Evolutionary conservation across 2,797 vertebrate species (phyloP).

Genomic region (Merluccius polli): DNA sequence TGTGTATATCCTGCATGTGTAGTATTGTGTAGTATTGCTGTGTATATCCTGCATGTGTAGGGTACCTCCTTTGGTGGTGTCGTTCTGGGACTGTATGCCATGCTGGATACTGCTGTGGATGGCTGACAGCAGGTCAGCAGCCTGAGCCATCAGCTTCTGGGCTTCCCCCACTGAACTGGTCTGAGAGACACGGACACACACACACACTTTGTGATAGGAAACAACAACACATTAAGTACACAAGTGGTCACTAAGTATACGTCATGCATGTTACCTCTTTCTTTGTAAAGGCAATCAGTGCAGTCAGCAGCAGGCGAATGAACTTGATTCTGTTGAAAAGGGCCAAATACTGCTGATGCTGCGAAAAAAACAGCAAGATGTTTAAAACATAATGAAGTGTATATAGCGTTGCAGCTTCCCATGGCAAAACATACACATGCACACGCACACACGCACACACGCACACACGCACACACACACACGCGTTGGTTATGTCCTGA

Average conservation of each 20-base stretch:
- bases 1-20: background rate
- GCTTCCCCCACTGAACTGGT: conserved; percentile 93
- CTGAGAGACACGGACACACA: conserved; percentile 63
- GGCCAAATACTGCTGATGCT: conserved; percentile 97
- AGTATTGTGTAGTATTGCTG: background rate
- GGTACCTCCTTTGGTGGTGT: conserved; percentile 97
- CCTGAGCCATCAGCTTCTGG: conserved; percentile 94
- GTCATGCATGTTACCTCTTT: conserved; percentile 82
- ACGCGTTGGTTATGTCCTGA: no score
- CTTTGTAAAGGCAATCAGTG: conserved; percentile 96
- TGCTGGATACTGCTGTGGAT: conserved; percentile 92
- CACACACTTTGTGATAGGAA: background rate
- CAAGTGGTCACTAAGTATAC: background rate
- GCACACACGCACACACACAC: no score
- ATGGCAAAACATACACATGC: no score
- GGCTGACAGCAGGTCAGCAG: conserved; percentile 87
- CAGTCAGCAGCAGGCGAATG: conserved; percentile 89
- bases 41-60: background rate
- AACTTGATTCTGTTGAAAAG: conserved; percentile 98
- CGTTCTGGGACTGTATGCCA: conserved; percentile 96
- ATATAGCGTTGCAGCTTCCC: no score
- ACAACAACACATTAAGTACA: background rate
- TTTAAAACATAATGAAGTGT: background rate
- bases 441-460: no score
- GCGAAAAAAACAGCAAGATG: conserved; percentile 12